Evolutionary conservation across 2,113 vertebrate genomes (phyloP), one percentile per base, ranked within the genome.

Genomic region (Pycnonotus jocosus): DNA sequence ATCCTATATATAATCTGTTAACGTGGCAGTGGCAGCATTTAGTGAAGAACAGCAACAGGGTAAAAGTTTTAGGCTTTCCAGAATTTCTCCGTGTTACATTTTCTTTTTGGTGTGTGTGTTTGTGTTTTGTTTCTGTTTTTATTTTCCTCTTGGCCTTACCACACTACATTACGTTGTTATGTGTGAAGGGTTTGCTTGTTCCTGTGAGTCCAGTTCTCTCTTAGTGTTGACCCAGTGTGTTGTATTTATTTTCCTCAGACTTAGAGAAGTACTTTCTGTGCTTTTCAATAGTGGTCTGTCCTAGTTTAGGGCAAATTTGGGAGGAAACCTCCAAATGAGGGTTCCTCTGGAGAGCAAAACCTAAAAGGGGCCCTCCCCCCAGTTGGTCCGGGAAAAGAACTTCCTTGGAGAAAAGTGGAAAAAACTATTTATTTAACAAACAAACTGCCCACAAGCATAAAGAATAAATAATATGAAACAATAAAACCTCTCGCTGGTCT

Each of bases 171-270:
- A 90, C 56, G 80, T 90, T 22, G 53, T 7, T 73, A 70, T 86
- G 31, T 95, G 58, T 92, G 92, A 91, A 88, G 78, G 35, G 7
- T 85, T 86, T 87, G 23, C 71, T 89, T 56, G 61, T 65, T 81
- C 83, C 76, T 83, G 3, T 68, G 74, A 73, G 48, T 65, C 86
- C 5, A 53, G 19, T 12, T 88, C 51, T 79, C 31, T 72, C 47
- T 73, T 72, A 28, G 28, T n/a, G 25, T 84, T 53, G 79, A 90
- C 82, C 79, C 85, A 92, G 77, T 28, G 53, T 30, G 35, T 57
- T 88, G 53, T 62, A 69, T 96, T 96, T 92, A 51, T 76, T 89
- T 79, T 81, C 74, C 74, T 90, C 47, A 70, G 62, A 45, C 68
- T 80, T 84, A 50, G 79, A 71, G 81, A 87, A 84, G 61, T n/a